A percentile compares a stretch with the other conserved stretches of the same genome.
Evolutionary conservation across 2,797 vertebrate genomes (phyloP).

Genomic region (Todus mexicanus): DNA sequence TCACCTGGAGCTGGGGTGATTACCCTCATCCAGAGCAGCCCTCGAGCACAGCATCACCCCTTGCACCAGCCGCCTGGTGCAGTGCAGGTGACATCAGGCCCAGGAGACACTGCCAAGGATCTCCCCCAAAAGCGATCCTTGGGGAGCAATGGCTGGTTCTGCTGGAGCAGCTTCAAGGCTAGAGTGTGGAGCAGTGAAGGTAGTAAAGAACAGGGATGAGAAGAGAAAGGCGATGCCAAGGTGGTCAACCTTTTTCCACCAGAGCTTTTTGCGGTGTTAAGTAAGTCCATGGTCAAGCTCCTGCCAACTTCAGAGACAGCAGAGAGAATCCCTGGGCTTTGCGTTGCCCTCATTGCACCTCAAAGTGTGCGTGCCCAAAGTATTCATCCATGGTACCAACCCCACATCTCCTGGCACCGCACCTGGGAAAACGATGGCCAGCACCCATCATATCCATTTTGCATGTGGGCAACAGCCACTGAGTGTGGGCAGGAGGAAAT

Average conservation of each 20-base stretch:
- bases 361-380: rapidly evolving
- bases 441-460: not conserved
- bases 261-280: not conserved
- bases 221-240: not conserved
- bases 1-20: not conserved
- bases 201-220: not conserved
- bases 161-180: not conserved
- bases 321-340: not conserved
- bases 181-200: not conserved
- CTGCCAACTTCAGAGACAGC: not conserved
- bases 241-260: not conserved
- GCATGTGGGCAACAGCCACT: rapidly evolving
- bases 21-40: not conserved
- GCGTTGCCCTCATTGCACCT: not conserved
- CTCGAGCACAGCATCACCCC: not conserved
- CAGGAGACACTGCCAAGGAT: not conserved
- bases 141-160: not conserved
- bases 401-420: not conserved
- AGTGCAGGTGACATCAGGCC: not conserved
- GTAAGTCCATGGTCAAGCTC: not conserved
- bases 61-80: not conserved
- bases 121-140: not conserved
- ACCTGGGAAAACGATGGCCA: not conserved
- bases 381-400: not conserved
- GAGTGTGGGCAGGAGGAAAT: rapidly evolving